Percentiles rank a stretch among this genome's conserved stretches.
Conservation (phyloP, 2,888 invertebrate species). For the Drosophila anomalipes region DNA sequence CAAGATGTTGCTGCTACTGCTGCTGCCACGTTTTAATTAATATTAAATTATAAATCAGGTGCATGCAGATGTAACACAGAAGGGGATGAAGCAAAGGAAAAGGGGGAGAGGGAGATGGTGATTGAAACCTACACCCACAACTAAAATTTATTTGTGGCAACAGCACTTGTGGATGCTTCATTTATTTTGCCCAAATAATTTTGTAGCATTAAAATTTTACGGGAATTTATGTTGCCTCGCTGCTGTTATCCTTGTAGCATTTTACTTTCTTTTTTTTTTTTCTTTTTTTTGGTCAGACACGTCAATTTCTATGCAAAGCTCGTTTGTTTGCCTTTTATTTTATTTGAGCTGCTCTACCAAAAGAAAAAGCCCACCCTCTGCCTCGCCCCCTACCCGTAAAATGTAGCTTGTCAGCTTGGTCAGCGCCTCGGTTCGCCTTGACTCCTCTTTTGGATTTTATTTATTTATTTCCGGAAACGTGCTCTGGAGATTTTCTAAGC, state of each 20-base stretch:
- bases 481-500: conserved; percentile 72
- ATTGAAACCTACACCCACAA: background rate
- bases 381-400: background rate
- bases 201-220: conserved; percentile 75
- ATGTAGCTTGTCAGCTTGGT: conserved; percentile 31
- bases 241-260: conserved; percentile 12
- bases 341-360: conserved; percentile 13
- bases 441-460: conserved; percentile 68
- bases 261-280: background rate
- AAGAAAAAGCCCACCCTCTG: background rate
- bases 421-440: conserved; percentile 13
- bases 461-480: conserved; percentile 80
- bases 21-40: conserved; percentile 67
- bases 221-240: conserved; percentile 56
- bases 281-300: conserved; percentile 40
- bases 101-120: background rate
- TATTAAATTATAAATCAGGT: conserved; percentile 75
- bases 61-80: conserved; percentile 33
- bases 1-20: conserved; percentile 21
- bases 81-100: conserved; percentile 12
- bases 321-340: conserved; percentile 59
- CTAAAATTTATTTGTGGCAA: conserved; percentile 47
- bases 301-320: conserved; percentile 66
- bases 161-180: conserved; percentile 34
- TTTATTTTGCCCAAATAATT: conserved; percentile 48